Evolutionary conservation across 1,140 invertebrate species (phyloP).

Genomic region (Phymorhynchus buccinoides): DNA sequence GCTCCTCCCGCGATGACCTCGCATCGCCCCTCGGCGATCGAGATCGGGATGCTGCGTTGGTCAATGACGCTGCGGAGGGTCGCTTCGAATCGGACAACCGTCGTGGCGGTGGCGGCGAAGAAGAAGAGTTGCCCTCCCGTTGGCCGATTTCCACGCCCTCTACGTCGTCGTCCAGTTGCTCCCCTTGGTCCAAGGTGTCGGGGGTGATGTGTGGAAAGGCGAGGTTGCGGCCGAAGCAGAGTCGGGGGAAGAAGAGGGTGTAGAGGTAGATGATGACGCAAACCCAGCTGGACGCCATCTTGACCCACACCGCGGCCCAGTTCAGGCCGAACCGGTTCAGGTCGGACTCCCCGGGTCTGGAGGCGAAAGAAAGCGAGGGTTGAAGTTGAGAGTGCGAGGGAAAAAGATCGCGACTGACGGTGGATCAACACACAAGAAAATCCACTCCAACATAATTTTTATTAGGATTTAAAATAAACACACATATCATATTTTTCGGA

Average conservation of each 20-base stretch:
- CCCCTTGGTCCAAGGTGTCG: background rate
- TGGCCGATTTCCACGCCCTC: conserved; percentile 42
- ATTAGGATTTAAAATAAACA: too few species aligned
- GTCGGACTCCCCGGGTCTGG: conserved; percentile 64
- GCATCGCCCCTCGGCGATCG: conserved; percentile 1
- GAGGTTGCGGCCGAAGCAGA: conserved; percentile 93
- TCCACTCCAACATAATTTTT: too few species aligned
- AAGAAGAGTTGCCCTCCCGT: conserved; percentile 2
- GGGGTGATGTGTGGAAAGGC: conserved; percentile 49
- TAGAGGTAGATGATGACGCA: conserved; percentile 92
- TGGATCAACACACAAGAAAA: too few species aligned
- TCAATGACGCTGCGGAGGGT: background rate
- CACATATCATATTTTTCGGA: too few species aligned
- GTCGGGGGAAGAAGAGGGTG: conserved; percentile 82
- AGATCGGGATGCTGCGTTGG: background rate
- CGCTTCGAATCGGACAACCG: conserved; percentile 18
- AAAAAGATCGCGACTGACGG: too few species aligned
- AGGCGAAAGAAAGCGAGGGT: conserved; percentile 28
- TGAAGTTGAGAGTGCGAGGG: background rate
- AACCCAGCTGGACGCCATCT: conserved; percentile 96
- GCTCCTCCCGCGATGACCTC: conserved; percentile 6
- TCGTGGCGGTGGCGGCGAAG: too few species aligned
- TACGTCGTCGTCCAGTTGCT: conserved; percentile 40
- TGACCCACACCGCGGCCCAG: conserved; percentile 93
- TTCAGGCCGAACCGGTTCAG: conserved; percentile 69